A percentile compares a stretch with the other conserved stretches of the same genome.
Evolutionary conservation across 2,797 vertebrate species (phyloP).

Genomic region (Synaphobranchus kaupii): DNA sequence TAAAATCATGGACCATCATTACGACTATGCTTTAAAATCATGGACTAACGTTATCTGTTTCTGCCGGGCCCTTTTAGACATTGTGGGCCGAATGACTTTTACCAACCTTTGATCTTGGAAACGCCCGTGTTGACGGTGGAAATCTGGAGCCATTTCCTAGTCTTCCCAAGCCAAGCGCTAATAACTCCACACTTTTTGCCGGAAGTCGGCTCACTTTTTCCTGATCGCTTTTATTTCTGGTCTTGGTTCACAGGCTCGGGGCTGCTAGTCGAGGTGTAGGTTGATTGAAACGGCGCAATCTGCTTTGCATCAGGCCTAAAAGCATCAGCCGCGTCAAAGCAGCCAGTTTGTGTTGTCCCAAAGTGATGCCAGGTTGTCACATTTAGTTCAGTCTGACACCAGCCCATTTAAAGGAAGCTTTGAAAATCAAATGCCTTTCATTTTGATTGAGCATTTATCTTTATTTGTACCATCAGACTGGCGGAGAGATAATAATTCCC

Average conservation of each 20-base stretch:
- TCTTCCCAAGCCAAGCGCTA: conserved; percentile 22
- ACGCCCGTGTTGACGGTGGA: conserved; percentile 24
- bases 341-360: conserved; percentile 48
- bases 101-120: conserved; percentile 37
- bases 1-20: conserved; percentile 46
- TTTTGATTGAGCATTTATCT: conserved; percentile 54
- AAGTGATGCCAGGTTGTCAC: conserved; percentile 52
- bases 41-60: conserved; percentile 35
- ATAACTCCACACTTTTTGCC: conserved; percentile 28
- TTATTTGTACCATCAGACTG: conserved; percentile 46
- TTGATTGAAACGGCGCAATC: conserved; percentile 44
- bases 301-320: conserved; percentile 42
- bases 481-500: conserved; percentile 44
- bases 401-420: conserved; percentile 40
- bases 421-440: conserved; percentile 50
- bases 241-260: conserved; percentile 38
- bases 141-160: conserved; percentile 32
- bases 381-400: conserved; percentile 45
- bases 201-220: conserved; percentile 43
- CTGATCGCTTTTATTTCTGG: conserved; percentile 38
- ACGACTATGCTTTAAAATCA: conserved; percentile 47
- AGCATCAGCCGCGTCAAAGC: conserved; percentile 42
- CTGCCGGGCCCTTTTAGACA: conserved; percentile 27
- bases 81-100: conserved; percentile 36
- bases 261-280: conserved; percentile 42